Conservation (phyloP, 1,140 invertebrate genomes). For the Musca vetustissima region DNA sequence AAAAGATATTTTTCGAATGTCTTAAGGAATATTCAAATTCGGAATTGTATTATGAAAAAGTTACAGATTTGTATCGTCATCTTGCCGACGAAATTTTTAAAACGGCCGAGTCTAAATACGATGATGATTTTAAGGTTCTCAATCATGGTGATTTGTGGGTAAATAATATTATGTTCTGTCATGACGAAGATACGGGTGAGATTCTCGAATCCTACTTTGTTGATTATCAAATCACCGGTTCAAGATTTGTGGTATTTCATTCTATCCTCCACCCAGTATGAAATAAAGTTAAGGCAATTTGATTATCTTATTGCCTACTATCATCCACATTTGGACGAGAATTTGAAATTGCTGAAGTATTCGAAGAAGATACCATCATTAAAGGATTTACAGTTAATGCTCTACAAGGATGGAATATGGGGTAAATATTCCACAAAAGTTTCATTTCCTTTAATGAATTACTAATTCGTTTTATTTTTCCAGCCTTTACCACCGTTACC, state of each 20-base stretch:
- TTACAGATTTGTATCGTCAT: slow-evolving; percentile 3
- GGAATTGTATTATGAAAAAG: slow-evolving; percentile 7
- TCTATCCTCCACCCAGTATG: slow-evolving; percentile 29
- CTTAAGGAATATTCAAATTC: background rate
- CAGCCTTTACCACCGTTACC: slow-evolving; percentile 43
- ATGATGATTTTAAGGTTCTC: slow-evolving; percentile 60
- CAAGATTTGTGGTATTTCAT: slow-evolving; percentile 29
- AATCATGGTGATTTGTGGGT: slow-evolving; percentile 65
- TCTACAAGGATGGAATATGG: slow-evolving; percentile 39
- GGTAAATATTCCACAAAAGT: slow-evolving; percentile 31
- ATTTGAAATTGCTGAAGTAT: slow-evolving; percentile 39
- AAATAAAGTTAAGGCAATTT: slow-evolving; percentile 40
- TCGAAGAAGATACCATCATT: slow-evolving; percentile 35
- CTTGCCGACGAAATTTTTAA: slow-evolving; percentile 34
- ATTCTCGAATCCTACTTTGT: slow-evolving; percentile 54
- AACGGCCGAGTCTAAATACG: slow-evolving; percentile 32
- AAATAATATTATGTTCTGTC: slow-evolving; percentile 65
- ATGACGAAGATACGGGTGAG: slow-evolving; percentile 55
- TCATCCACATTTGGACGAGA: slow-evolving; percentile 36
- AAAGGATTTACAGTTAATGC: slow-evolving; percentile 35
- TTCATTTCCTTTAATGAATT: no score
- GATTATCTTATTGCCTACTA: slow-evolving; percentile 47
- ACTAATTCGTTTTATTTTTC: no score
- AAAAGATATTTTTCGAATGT: slow-evolving; percentile 11
- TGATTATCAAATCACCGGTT: slow-evolving; percentile 45